Evolutionary conservation across 2,888 invertebrate genomes (phyloP).

Genomic region (Steinernema carpocapsae): DNA sequence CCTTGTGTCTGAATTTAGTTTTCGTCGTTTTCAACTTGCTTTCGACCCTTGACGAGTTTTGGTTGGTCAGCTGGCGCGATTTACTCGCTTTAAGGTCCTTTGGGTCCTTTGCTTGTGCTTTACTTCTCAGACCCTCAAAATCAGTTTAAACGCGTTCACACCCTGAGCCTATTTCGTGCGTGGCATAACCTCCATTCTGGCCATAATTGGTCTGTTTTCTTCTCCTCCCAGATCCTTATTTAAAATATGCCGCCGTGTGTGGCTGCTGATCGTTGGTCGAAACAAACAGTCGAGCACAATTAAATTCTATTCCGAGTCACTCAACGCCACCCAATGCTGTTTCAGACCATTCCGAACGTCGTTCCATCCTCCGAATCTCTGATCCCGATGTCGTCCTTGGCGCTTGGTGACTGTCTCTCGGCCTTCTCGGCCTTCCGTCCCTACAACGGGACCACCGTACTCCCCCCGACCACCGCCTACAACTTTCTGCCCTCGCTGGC

Average conservation of each 20-base stretch:
- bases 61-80: too few species aligned
- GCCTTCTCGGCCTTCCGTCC: conserved; percentile 27
- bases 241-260: not conserved
- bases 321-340: too few species aligned
- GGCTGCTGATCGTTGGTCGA: not conserved
- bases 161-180: too few species aligned
- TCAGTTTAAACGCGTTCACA: too few species aligned
- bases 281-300: too few species aligned
- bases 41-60: not conserved
- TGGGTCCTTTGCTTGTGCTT: too few species aligned
- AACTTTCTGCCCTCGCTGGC: conserved; percentile 20
- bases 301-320: too few species aligned
- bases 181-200: not conserved
- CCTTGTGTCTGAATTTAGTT: not conserved
- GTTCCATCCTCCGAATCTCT: not conserved
- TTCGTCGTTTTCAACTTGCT: not conserved
- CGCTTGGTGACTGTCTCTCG: conserved; percentile 23
- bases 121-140: too few species aligned
- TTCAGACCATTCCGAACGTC: too few species aligned
- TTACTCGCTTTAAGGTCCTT: too few species aligned
- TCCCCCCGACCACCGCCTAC: conserved; percentile 19
- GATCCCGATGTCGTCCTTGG: conserved; percentile 13
- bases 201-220: conserved; percentile 3
- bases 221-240: not conserved
- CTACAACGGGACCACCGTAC: conserved; percentile 23